Percentiles rank a stretch among this genome's conserved stretches.
Conservation (phyloP, 1,140 invertebrate genomes). For the Nylanderia fulva region DNA sequence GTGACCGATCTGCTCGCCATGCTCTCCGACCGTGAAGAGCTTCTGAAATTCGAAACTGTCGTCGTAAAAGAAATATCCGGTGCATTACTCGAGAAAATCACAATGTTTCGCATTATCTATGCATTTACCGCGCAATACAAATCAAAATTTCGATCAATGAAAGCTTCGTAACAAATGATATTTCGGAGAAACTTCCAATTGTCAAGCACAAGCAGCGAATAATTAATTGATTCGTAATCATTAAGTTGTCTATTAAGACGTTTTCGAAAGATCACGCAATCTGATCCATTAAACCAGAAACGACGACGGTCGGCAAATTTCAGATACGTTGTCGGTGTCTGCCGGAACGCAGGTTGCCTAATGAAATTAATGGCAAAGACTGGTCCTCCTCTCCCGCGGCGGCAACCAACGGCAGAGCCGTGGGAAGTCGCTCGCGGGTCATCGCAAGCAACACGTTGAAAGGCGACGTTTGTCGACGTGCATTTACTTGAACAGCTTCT, state of each 20-base stretch:
- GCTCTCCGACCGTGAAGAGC: slow-evolving; percentile 31
- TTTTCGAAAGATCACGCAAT: slow-evolving; percentile 16
- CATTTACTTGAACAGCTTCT: slow-evolving; percentile 68
- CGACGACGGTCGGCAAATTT: slow-evolving; percentile 30
- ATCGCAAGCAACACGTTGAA: slow-evolving; percentile 65
- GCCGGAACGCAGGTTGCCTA: slow-evolving; percentile 41
- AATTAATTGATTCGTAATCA: background rate
- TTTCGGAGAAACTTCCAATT: background rate
- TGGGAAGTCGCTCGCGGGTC: slow-evolving; percentile 83
- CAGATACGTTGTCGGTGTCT: slow-evolving; percentile 8
- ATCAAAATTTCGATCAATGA: background rate
- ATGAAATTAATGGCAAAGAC: slow-evolving; percentile 73
- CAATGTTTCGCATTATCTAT: background rate
- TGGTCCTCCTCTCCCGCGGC: slow-evolving; percentile 61
- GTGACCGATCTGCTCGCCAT: slow-evolving; percentile 67
- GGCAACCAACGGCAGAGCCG: slow-evolving; percentile 72
- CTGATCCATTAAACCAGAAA: background rate
- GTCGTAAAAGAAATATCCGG: background rate
- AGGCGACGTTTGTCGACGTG: slow-evolving; percentile 46
- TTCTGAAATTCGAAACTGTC: slow-evolving; percentile 49
- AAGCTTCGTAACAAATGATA: background rate
- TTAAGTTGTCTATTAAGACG: background rate
- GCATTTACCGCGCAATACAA: background rate
- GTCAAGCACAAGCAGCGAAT: background rate
- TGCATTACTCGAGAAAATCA: background rate